Evolutionary conservation across 2,797 vertebrate species (phyloP).

Genomic region (Botia kubotai): DNA sequence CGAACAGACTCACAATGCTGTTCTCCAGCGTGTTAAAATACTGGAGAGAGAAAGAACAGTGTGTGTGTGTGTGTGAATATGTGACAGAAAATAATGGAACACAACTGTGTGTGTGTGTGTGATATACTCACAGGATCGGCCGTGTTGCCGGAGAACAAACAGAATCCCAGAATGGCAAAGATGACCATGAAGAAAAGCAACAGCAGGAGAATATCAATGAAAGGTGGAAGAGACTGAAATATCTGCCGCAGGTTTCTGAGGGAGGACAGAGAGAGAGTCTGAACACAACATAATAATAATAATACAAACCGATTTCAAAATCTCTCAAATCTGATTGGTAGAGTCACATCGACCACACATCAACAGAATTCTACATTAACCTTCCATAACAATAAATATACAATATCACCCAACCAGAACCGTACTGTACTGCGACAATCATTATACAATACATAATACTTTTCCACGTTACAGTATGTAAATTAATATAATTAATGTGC

Average conservation of each 20-base stretch:
- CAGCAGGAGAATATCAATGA: slow-evolving; percentile 96
- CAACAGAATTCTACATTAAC: too few relatives aligned
- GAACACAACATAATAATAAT: not conserved
- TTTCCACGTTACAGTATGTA: not conserved
- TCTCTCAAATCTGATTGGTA: too few relatives aligned
- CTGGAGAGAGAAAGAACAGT: slow-evolving; percentile 73
- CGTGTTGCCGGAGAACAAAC: slow-evolving; percentile 92
- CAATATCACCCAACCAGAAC: too few relatives aligned
- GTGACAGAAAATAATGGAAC: not conserved
- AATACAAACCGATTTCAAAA: not conserved
- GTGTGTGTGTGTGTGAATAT: not conserved
- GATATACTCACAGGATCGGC: slow-evolving; percentile 86
- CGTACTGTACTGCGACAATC: too few relatives aligned
- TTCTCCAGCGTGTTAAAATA: slow-evolving; percentile 96
- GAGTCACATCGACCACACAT: too few relatives aligned
- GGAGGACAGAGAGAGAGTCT: slow-evolving; percentile 51
- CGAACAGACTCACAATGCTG: slow-evolving; percentile 96
- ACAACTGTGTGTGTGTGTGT: not conserved
- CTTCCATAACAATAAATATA: too few relatives aligned
- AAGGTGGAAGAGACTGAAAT: slow-evolving; percentile 98
- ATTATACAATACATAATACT: too few relatives aligned
- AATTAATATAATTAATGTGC: not conserved
- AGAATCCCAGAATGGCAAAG: slow-evolving; percentile 96
- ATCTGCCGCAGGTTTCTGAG: slow-evolving; percentile 96
- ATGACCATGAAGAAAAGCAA: slow-evolving; percentile 99